These are phyloP conservation scores for Varroa destructor DNA, from an alignment of 1,140 invertebrate genomes.

Conservation along the genomic window DNA sequence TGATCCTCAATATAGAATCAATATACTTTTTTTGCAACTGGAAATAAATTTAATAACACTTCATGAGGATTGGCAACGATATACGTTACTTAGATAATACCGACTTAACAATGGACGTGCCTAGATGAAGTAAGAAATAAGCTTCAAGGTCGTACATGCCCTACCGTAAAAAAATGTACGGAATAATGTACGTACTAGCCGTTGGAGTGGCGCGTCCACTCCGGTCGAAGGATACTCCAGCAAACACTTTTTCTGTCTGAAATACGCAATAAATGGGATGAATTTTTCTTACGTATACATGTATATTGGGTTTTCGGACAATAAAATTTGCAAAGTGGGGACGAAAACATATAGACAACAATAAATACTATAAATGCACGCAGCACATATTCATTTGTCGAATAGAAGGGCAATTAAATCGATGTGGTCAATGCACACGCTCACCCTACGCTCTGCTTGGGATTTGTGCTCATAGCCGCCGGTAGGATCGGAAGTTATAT, in stretches of 20 bases:
- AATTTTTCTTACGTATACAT: background rate
- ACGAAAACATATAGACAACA: no score
- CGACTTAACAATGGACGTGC: no score
- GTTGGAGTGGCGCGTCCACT: conserved; percentile 47
- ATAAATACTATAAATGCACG: no score
- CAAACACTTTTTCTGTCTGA: conserved; percentile 65
- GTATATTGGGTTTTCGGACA: background rate
- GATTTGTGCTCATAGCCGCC: conserved; percentile 77
- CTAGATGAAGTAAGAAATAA: background rate
- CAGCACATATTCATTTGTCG: no score
- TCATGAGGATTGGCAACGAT: no score
- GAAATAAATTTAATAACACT: background rate
- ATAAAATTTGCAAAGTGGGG: no score
- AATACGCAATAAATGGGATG: conserved; percentile 1
- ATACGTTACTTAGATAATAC: no score
- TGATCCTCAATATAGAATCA: background rate
- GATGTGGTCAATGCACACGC: background rate
- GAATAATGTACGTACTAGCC: conserved; percentile 32
- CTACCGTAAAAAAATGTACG: no score
- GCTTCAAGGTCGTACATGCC: background rate
- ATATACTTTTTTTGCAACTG: background rate
- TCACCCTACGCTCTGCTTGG: conserved; percentile 52
- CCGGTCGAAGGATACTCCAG: conserved; percentile 55
- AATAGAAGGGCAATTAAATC: no score
- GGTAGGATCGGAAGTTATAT: conserved; percentile 79